Evolutionary conservation across 2,888 invertebrate genomes (phyloP).

Genomic region (Colletes collaris): DNA sequence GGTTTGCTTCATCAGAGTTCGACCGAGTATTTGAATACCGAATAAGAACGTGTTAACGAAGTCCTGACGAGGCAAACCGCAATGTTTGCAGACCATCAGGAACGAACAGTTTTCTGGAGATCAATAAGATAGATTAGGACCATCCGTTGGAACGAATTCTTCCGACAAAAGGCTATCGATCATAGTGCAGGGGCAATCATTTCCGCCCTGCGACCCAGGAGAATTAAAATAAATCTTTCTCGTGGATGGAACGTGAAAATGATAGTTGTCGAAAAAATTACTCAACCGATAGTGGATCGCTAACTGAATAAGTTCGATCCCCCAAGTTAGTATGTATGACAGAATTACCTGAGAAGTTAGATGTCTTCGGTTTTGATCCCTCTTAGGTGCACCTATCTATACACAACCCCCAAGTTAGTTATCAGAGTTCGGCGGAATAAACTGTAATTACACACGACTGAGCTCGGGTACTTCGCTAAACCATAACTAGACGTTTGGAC

Average conservation of each 20-base stretch:
- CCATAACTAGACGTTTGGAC: background rate
- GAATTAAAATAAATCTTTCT: too few relatives aligned
- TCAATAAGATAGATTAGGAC: background rate
- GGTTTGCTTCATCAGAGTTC: conserved; percentile 13
- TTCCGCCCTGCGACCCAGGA: background rate
- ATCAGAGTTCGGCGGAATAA: background rate
- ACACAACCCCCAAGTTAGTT: background rate
- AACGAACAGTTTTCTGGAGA: conserved; percentile 2
- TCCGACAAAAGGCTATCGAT: background rate
- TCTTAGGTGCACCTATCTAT: too few relatives aligned
- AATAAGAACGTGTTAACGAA: conserved; percentile 19
- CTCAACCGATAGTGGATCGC: too few relatives aligned
- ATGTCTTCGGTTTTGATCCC: too few relatives aligned
- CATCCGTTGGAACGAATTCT: too few relatives aligned
- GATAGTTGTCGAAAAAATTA: too few relatives aligned
- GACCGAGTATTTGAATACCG: conserved; percentile 28
- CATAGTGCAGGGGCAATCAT: conserved; percentile 7
- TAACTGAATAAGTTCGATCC: too few relatives aligned
- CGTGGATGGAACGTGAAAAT: too few relatives aligned
- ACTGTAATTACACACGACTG: background rate
- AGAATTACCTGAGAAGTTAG: background rate
- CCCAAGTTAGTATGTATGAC: too few relatives aligned
- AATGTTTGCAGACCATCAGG: conserved; percentile 12
- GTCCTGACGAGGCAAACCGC: conserved; percentile 19
- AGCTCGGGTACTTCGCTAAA: background rate